Conservation (phyloP, 2,888 invertebrate genomes). For the Hybos culiciformis region DNA sequence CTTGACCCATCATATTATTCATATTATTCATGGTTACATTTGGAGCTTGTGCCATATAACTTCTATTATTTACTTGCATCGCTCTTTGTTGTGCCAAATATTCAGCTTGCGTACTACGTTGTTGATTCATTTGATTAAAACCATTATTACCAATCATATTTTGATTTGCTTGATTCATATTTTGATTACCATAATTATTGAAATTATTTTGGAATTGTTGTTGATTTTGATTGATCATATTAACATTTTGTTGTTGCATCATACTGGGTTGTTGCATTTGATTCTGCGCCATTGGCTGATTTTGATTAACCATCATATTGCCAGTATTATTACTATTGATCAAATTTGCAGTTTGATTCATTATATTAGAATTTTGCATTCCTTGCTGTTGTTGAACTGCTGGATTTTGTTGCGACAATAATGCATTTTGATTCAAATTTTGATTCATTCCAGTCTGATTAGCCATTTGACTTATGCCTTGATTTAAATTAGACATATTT, state of each 20-base stretch:
- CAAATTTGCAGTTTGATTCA: constrained; percentile 25
- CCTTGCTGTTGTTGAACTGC: constrained; percentile 4
- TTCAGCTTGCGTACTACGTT: constrained; percentile 30
- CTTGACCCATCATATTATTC: constrained; percentile 32
- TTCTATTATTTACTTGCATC: constrained; percentile 28
- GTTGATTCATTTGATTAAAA: constrained; percentile 33
- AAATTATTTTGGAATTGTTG: constrained; percentile 44
- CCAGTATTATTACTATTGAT: constrained; percentile 21
- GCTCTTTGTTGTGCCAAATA: constrained; percentile 28
- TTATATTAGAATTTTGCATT: constrained; percentile 24
- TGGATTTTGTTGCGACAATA: constrained; percentile 16
- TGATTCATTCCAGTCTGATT: constrained; percentile 32
- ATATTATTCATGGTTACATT: constrained; percentile 69
- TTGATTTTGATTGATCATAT: constrained; percentile 31
- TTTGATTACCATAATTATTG: constrained; percentile 43
- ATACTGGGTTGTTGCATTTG: constrained; percentile 18
- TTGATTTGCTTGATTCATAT: constrained; percentile 34
- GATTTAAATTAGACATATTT: constrained; percentile 27
- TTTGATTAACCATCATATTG: constrained; percentile 20
- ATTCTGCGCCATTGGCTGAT: constrained; percentile 8
- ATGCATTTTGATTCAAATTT: constrained; percentile 17
- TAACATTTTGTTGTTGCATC: constrained; percentile 27
- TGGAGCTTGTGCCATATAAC: constrained; percentile 48
- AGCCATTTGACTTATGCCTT: constrained; percentile 31
- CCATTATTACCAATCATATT: constrained; percentile 26